phyloP scores from a whole-genome alignment of 2,888 invertebrate species.

The Gymnoscelis rufifasciata region DNA sequence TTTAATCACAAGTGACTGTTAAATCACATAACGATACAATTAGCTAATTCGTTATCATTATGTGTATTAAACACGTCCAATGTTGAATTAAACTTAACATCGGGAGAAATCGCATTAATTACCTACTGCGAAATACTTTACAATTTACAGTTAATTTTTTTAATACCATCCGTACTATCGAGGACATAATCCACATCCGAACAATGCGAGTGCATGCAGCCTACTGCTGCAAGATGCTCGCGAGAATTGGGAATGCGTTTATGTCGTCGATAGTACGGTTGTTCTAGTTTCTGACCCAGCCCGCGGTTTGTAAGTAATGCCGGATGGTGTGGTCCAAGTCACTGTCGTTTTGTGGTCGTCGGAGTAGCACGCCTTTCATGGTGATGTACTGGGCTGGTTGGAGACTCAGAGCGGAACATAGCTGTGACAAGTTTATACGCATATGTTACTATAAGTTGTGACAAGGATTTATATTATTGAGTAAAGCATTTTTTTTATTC shows the following conservation, averaged over 20 bases:
- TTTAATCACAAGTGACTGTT: no score
- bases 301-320: conserved; percentile 63
- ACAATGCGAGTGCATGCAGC: background rate
- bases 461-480: no score
- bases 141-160: no score
- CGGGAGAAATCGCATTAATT: no score
- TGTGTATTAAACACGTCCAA: no score
- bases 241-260: conserved; percentile 19
- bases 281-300: conserved; percentile 63
- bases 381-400: conserved; percentile 93
- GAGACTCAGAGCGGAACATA: conserved; percentile 87
- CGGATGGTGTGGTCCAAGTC: conserved; percentile 57
- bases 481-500: no score
- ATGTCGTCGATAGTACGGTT: conserved; percentile 22
- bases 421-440: conserved; percentile 61
- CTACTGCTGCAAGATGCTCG: conserved; percentile 20
- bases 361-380: conserved; percentile 90
- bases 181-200: conserved; percentile 13
- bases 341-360: conserved; percentile 72
- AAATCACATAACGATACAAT: no score
- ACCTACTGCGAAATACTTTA: no score
- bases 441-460: no score
- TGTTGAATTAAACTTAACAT: no score
- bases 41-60: no score
- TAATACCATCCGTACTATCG: conserved; percentile 14